Evolutionary conservation across 1,140 invertebrate species (phyloP).

Genomic region (Cherax quadricarinatus): DNA sequence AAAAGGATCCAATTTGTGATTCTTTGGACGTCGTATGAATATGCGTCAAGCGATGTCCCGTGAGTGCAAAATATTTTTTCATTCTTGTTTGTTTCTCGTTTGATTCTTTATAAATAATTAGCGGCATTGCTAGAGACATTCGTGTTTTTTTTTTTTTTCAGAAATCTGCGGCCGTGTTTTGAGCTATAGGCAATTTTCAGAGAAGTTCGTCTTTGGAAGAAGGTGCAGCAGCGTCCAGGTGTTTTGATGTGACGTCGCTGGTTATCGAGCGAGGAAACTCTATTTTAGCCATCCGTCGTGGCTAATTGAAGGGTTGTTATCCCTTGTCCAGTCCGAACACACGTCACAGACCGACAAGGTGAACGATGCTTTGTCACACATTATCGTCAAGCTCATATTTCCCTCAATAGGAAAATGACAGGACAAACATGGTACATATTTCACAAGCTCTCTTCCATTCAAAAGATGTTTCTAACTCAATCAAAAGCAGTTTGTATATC

Average conservation of each 20-base stretch:
- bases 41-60: slow-evolving; percentile 56
- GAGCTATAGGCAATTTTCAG: neutral
- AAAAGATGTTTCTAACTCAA: slow-evolving; percentile 66
- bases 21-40: slow-evolving; percentile 61
- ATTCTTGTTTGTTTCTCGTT: slow-evolving; percentile 65
- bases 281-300: neutral
- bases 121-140: slow-evolving; percentile 35
- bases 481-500: slow-evolving; percentile 67
- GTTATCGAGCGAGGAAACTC: neutral
- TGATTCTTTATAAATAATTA: slow-evolving; percentile 66
- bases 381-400: slow-evolving; percentile 54
- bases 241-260: neutral
- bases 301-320: too few relatives aligned
- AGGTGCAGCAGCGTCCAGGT: neutral
- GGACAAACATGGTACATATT: slow-evolving; percentile 63
- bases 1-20: slow-evolving; percentile 60
- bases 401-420: slow-evolving; percentile 61
- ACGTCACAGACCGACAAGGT: neutral
- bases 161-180: neutral
- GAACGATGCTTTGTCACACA: slow-evolving; percentile 59
- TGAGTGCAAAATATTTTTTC: slow-evolving; percentile 65
- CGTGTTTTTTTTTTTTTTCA: neutral
- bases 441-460: slow-evolving; percentile 65
- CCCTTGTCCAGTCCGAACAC: neutral
- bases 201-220: neutral